These are phyloP conservation scores for Melieria crassipennis DNA, from an alignment of 2,888 invertebrate species.

Conservation along the genomic window DNA sequence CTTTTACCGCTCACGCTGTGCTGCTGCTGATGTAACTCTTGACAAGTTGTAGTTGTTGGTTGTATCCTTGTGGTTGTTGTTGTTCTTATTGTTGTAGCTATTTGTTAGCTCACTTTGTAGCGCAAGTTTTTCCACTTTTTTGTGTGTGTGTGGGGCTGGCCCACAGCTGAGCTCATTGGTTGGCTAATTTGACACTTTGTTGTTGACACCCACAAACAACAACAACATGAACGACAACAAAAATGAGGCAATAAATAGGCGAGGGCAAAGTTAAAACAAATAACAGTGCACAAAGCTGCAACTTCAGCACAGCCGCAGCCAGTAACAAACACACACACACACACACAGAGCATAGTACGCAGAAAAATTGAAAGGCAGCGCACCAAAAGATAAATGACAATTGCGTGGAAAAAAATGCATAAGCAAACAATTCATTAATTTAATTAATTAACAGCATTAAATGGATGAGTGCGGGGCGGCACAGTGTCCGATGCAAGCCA, in stretches of 20 bases:
- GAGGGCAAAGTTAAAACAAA: background rate
- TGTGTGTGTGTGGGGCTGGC: background rate
- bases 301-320: background rate
- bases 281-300: background rate
- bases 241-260: background rate
- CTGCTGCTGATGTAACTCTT: no score
- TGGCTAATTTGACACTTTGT: background rate
- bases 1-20: no score
- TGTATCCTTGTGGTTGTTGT: background rate
- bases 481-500: no score
- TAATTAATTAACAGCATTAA: slow-evolving; percentile 61
- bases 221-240: background rate
- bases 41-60: background rate
- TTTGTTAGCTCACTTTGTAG: background rate
- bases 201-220: background rate
- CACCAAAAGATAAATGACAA: background rate
- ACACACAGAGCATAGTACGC: background rate
- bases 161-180: background rate
- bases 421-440: slow-evolving; percentile 61
- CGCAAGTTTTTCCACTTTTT: background rate
- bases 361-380: background rate
- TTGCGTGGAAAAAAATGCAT: slow-evolving; percentile 44
- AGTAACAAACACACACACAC: slow-evolving; percentile 22
- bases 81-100: background rate
- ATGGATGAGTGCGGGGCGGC: slow-evolving; percentile 36